Evolutionary conservation across 2,113 vertebrate species (phyloP), one percentile per base, ranked within the genome.

Genomic region (Morphnarchus princeps): DNA sequence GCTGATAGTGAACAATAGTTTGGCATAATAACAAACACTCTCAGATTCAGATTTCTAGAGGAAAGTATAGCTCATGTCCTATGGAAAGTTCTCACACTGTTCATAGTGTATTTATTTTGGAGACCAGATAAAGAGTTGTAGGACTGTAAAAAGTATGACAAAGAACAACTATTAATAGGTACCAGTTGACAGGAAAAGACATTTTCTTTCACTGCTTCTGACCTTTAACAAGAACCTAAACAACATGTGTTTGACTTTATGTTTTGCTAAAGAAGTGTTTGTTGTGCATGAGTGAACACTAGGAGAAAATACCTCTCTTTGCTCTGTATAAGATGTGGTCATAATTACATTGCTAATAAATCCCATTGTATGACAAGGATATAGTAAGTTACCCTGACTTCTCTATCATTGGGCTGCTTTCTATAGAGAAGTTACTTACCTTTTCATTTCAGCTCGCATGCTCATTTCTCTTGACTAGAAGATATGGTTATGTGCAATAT

Each of bases 131-230:
- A 85, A 67, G 25, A 40, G 1, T 32, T 43, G 19, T 36, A 58
- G 4, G 17, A 28, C 19, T 58, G 6, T 70, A 72, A 69, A 84
- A 70, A 34, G 5, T n/a, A 52, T 54, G 47, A 74, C 25, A n/a
- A 69, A 77, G 19, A 89, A 40, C 11, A 42, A 6, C 36, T 89
- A 79, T 72, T 79, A 69, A 34, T 80, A 47, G 40, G 69, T 89
- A 66, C 28, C 26, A 31, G 13, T 76, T 72, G 32, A 67, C 34
- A 32, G 36, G 49, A 83, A 82, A 61, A 43, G 1, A 4, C 28
- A 36, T 61, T 90, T 96, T 70, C 20, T 89, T 90, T 79, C 73
- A 76, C 93, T 96, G 74, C 34, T 69, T 70, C 40, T 95, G 79
- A 90, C 74, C 59, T 91, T 95, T 94, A 94, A 24, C 8, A 54